Evolutionary conservation across 2,113 vertebrate species (phyloP).

Genomic region (Engraulis encrasicolus): DNA sequence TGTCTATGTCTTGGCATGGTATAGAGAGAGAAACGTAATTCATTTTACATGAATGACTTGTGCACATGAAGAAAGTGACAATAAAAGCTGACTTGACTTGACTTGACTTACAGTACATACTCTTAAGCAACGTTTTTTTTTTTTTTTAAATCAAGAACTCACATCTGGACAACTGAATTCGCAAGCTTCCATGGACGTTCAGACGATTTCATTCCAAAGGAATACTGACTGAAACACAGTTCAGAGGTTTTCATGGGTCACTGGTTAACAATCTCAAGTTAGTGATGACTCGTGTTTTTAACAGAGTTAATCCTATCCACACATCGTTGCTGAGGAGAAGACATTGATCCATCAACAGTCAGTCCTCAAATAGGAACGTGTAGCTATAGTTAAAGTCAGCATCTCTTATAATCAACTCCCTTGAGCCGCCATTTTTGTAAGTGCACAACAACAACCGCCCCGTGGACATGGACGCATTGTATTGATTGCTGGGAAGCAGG

Average conservation of each 20-base stretch:
- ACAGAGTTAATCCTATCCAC: slow-evolving; percentile 31
- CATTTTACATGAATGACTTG: no score
- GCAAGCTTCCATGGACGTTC: background rate
- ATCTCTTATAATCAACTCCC: background rate
- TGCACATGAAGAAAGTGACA: no score
- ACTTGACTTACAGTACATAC: no score
- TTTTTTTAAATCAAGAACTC: no score
- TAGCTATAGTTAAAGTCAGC: background rate
- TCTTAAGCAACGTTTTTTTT: no score
- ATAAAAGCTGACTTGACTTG: no score
- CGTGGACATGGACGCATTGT: background rate
- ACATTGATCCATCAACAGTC: slow-evolving; percentile 35
- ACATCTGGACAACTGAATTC: no score
- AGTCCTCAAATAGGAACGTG: background rate
- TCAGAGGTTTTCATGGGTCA: slow-evolving; percentile 12
- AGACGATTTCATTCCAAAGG: background rate
- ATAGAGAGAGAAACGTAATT: no score
- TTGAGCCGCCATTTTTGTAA: background rate
- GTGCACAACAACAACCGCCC: background rate
- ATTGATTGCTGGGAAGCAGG: slow-evolving; percentile 3
- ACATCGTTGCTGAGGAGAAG: slow-evolving; percentile 37
- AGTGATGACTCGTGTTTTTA: slow-evolving; percentile 24
- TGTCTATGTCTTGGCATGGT: no score
- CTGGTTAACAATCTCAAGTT: background rate
- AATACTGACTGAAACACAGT: background rate